Evolutionary conservation across 1,140 invertebrate genomes (phyloP).

Genomic region (Papilio machaon): DNA sequence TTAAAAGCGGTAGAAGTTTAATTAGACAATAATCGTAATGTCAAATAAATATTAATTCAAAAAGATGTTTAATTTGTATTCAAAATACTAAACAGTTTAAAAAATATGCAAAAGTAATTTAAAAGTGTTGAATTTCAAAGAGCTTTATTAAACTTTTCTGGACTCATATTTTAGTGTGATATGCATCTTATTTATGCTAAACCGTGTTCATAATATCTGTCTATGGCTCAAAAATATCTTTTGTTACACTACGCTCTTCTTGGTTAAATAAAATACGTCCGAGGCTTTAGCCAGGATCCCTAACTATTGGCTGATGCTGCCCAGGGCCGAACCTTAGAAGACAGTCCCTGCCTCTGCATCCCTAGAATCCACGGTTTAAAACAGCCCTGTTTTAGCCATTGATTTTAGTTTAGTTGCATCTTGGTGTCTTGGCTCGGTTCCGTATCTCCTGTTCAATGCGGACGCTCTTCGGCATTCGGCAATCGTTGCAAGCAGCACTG

Average conservation of each 20-base stretch:
- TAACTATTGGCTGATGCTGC: no score
- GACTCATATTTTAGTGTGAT: background rate
- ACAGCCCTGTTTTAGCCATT: background rate
- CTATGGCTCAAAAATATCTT: no score
- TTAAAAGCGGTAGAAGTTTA: background rate
- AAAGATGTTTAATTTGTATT: background rate
- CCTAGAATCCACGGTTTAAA: background rate
- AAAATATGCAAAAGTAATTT: conserved; percentile 47
- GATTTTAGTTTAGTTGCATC: conserved; percentile 41
- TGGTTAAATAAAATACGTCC: no score
- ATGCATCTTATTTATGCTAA: background rate
- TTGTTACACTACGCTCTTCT: no score
- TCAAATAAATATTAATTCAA: background rate
- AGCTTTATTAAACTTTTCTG: background rate
- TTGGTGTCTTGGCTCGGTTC: conserved; percentile 40
- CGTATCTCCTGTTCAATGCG: conserved; percentile 56
- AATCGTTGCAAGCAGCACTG: conserved; percentile 48
- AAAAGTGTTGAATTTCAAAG: conserved; percentile 43
- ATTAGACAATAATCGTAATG: background rate
- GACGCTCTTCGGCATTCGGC: conserved; percentile 60
- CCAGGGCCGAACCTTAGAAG: no score
- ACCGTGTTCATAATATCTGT: background rate
- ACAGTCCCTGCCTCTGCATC: no score
- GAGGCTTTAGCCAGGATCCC: no score
- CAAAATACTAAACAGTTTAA: conserved; percentile 41